Evolutionary conservation across 2,797 vertebrate species (phyloP), one percentile per base, ranked within the genome.

Genomic region (Pantherophis vulpinus): DNA sequence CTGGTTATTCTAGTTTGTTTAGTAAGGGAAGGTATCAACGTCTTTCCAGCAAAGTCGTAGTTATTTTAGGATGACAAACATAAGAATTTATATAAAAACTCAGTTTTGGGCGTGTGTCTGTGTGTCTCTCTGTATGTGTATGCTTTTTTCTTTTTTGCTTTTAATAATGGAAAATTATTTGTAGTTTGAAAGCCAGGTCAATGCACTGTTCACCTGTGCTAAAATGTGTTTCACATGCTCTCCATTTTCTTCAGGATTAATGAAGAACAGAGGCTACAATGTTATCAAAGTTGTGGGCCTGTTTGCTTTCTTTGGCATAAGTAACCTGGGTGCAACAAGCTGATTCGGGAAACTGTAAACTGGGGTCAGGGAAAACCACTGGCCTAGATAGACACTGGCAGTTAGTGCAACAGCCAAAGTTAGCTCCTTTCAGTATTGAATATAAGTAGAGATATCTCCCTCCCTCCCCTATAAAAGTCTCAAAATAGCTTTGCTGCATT

Each of bases 231-330:
- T 88, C 58, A 37, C 93, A 79, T 51, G 66, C 92, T 93, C 93
- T 94, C 94, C 90, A 55, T 94, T 96, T 95, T 91, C 90, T 87
- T 70, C 86, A 88, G 91, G 18, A 94, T 91, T 93, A 88, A 60
- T 94, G 88, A 42, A 95, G 86, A 88, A 94, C 59, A 95, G 91
- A 94, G 61, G 60, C 59, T 89, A 23, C 92, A 94, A 90, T 90
- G 92, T 92, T 47, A 32, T 93, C 94, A 88, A 94, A 95, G 93
- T 91, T 94, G 60, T 74, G 29, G 29, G 63, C 70, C 90, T 11
- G 2, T 96, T 95, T 95, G 93, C 95, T 97, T 96, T 95, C 92
- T 93, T 96, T 97, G 94, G 94, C 95, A 95, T 94, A 59, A 95
- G 61, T 89, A 95, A 88, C 25, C 66, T 93, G 87, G 91, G 94